phyloP scores from a whole-genome alignment of 2,113 vertebrate species.

The Phoenicopterus ruber region DNA sequence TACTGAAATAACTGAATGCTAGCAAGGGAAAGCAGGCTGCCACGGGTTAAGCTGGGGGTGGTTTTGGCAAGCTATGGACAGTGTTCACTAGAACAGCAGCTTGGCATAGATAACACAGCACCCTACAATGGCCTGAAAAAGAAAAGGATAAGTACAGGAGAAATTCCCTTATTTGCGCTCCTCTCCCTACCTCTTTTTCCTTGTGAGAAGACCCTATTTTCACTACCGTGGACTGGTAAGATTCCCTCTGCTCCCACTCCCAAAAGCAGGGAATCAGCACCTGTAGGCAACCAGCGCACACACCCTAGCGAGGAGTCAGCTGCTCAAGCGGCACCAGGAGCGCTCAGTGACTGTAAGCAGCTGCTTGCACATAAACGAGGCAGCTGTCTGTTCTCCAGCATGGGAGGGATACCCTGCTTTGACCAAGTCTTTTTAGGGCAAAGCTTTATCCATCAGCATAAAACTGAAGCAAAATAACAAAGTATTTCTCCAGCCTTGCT shows the following conservation, averaged over 20 bases:
- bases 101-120: background rate
- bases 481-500: background rate
- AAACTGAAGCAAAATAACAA: background rate
- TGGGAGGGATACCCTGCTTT: background rate
- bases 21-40: background rate
- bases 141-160: background rate
- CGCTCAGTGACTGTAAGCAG: background rate
- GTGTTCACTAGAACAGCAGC: background rate
- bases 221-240: background rate
- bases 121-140: background rate
- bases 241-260: background rate
- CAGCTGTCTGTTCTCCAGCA: background rate
- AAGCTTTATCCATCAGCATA: background rate
- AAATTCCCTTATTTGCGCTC: background rate
- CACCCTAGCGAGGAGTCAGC: background rate
- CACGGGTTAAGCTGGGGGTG: background rate
- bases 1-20: background rate
- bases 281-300: background rate
- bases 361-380: accelerated
- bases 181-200: background rate
- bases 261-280: background rate
- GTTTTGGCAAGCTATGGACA: background rate
- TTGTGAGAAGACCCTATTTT: background rate
- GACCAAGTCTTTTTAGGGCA: background rate
- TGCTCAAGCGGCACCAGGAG: background rate